phyloP scores from a whole-genome alignment of 2,888 invertebrate species.

The Phortica okadai region DNA sequence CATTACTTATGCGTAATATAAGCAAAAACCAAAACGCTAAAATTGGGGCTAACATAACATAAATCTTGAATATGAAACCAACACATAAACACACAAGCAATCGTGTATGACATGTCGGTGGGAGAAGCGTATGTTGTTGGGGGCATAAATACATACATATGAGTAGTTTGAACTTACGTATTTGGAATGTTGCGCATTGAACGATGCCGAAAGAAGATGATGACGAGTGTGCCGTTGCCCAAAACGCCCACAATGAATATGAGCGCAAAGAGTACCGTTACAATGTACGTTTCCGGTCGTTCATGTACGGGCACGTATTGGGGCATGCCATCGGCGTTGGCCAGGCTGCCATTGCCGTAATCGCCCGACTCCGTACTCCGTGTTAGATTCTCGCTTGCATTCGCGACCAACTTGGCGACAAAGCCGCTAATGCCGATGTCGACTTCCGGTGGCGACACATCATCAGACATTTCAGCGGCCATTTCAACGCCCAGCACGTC shows the following conservation, averaged over 20 bases:
- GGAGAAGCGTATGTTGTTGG: no score
- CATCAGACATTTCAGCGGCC: conserved; percentile 23
- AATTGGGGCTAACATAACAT: not conserved
- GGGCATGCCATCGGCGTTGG: conserved; percentile 40
- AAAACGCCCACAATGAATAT: conserved; percentile 92
- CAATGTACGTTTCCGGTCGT: conserved; percentile 90
- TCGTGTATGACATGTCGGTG: no score
- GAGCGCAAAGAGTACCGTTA: conserved; percentile 89
- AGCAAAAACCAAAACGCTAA: not conserved
- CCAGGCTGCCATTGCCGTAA: conserved; percentile 30
- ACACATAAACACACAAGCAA: no score
- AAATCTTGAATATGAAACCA: not conserved
- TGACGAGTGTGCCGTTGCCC: conserved; percentile 92
- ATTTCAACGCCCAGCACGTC: not conserved
- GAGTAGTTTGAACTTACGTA: conserved; percentile 80
- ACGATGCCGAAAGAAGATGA: conserved; percentile 89
- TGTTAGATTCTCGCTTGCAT: conserved; percentile 6
- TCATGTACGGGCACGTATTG: conserved; percentile 82
- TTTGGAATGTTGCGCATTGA: conserved; percentile 94
- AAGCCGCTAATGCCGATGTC: conserved; percentile 11
- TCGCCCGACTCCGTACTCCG: conserved; percentile 36
- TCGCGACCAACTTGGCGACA: not conserved
- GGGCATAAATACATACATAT: not conserved
- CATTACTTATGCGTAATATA: no score
- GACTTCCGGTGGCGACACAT: conserved; percentile 45